These are phyloP conservation scores for Drosophila hydei DNA, from an alignment of 1,140 invertebrate genomes.

Conservation along the genomic window DNA sequence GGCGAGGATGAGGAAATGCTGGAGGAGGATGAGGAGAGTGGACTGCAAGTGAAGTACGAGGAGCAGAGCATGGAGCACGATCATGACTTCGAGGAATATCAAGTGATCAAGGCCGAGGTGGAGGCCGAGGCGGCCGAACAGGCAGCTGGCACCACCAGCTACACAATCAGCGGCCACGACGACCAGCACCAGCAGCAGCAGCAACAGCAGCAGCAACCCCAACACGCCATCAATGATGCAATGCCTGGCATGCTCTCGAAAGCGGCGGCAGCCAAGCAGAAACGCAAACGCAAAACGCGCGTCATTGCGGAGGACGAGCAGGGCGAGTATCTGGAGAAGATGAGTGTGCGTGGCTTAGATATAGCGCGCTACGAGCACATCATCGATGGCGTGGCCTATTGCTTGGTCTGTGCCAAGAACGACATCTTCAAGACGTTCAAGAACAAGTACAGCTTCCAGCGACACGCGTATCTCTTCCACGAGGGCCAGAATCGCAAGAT, in stretches of 20 bases:
- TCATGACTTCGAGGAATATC: conserved; percentile 62
- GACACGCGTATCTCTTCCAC: conserved; percentile 96
- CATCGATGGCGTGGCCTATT: conserved; percentile 94
- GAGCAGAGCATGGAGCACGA: conserved; percentile 66
- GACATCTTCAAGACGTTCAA: conserved; percentile 96
- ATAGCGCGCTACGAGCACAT: conserved; percentile 94
- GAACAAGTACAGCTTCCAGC: conserved; percentile 96
- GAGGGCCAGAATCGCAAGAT: conserved; percentile 95
- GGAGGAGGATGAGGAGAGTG: conserved; percentile 66
- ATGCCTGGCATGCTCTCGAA: conserved; percentile 55
- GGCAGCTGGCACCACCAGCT: conserved; percentile 55
- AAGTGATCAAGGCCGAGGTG: conserved; percentile 68
- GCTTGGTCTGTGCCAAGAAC: conserved; percentile 94
- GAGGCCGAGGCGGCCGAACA: conserved; percentile 61
- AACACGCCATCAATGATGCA: conserved; percentile 45
- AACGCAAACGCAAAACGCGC: conserved; percentile 88
- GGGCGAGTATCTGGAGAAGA: conserved; percentile 93
- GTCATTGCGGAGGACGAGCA: conserved; percentile 92
- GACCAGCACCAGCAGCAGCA: conserved; percentile 44
- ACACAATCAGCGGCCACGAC: conserved; percentile 46
- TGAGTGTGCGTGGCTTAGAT: conserved; percentile 94
- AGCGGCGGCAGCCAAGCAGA: conserved; percentile 84
- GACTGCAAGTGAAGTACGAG: conserved; percentile 69
- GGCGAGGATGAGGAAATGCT: conserved; percentile 59
- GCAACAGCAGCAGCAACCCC: conserved; percentile 37